phyloP scores from a whole-genome alignment of 30 jellyfish, hydroid and myxozoan genomes.

The Clytia hemisphaerica region DNA sequence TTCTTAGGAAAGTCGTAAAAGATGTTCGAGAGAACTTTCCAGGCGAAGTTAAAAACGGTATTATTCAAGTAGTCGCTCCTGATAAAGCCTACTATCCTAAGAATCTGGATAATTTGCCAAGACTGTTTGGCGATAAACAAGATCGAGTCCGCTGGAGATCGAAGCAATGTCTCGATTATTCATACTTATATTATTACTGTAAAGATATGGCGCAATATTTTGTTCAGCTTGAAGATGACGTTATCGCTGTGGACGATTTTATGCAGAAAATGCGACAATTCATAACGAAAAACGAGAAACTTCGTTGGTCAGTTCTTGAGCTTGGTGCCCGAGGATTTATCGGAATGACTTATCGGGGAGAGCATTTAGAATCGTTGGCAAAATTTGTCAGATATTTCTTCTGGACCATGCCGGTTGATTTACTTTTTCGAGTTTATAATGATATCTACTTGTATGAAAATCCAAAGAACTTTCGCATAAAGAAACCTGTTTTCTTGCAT shows the following conservation, averaged over 20 bases:
- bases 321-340: conserved; percentile 95
- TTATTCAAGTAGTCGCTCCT: conserved; percentile 53
- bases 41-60: conserved; percentile 41
- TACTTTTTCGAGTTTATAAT: conserved; percentile 82
- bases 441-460: conserved; percentile 77
- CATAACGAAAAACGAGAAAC: conserved; percentile 30
- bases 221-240: conserved; percentile 95
- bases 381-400: conserved; percentile 50
- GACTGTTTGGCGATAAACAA: conserved; percentile 65
- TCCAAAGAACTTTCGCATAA: conserved; percentile 23
- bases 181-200: conserved; percentile 62
- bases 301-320: conserved; percentile 79
- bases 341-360: conserved; percentile 83
- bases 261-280: conserved; percentile 45
- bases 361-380: conserved; percentile 54
- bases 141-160: conserved; percentile 88
- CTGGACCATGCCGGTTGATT: conserved; percentile 98
- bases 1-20: conserved; percentile 26
- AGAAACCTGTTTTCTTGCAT: conserved; percentile 75
- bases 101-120: conserved; percentile 39
- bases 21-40: conserved; percentile 28
- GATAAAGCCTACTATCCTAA: conserved; percentile 54
- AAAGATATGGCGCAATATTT: conserved; percentile 60
- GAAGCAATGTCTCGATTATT: conserved; percentile 81
- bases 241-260: conserved; percentile 50